phyloP scores from a whole-genome alignment of 2,797 vertebrate species.

The Etheostoma perlongum region DNA sequence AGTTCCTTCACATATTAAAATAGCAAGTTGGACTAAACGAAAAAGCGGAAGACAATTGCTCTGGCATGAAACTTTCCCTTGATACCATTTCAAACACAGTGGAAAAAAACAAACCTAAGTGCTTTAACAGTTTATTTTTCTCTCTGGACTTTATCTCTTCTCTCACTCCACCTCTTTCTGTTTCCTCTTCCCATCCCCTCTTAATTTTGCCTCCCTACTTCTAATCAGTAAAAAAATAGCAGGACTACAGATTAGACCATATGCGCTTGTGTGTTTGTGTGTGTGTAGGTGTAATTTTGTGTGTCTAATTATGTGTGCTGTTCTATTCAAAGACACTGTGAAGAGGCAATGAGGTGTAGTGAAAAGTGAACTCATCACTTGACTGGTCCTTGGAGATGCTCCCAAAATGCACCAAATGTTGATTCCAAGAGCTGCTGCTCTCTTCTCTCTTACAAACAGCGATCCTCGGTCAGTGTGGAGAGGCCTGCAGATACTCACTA shows the following conservation, averaged over 20 bases:
- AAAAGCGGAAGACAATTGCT: slow-evolving; percentile 57
- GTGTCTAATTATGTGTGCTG: slow-evolving; percentile 62
- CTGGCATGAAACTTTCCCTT: slow-evolving; percentile 53
- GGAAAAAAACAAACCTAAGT: slow-evolving; percentile 31
- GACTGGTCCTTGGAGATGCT: slow-evolving; percentile 47
- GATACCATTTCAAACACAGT: slow-evolving; percentile 56
- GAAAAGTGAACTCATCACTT: slow-evolving; percentile 61
- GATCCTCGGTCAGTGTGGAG: no score
- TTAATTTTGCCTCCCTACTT: slow-evolving; percentile 53
- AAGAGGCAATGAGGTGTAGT: slow-evolving; percentile 40
- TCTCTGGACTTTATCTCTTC: slow-evolving; percentile 46
- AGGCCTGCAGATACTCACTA: no score
- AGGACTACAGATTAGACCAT: slow-evolving; percentile 70
- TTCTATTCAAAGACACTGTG: slow-evolving; percentile 46
- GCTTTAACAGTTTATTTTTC: slow-evolving; percentile 62
- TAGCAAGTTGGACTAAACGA: slow-evolving; percentile 46
- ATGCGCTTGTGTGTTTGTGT: slow-evolving; percentile 57
- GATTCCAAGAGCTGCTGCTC: slow-evolving; percentile 34
- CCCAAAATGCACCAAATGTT: slow-evolving; percentile 45
- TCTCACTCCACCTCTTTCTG: slow-evolving; percentile 53
- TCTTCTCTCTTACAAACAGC: slow-evolving; percentile 9
- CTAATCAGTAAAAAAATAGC: slow-evolving; percentile 60
- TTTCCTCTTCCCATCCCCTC: slow-evolving; percentile 42
- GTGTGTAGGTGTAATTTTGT: slow-evolving; percentile 59
- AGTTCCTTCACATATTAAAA: slow-evolving; percentile 48